Evolutionary conservation across 92 coral and sea anemone species (phyloP).

Genomic region (Blastomussa wellsi): DNA sequence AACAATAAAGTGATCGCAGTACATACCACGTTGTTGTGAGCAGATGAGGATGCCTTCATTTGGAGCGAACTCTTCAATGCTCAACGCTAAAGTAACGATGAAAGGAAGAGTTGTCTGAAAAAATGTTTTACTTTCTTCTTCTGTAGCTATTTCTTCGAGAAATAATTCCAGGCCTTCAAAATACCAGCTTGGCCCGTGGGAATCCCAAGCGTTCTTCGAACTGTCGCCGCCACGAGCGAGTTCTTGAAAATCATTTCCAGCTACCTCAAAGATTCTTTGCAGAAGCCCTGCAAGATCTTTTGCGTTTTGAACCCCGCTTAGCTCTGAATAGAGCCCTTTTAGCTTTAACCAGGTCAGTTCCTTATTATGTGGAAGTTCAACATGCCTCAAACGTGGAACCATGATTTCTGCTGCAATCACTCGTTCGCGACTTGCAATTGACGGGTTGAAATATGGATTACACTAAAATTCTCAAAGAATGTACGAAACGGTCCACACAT

Average conservation of each 20-base stretch:
- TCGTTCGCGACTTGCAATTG: slow-evolving; percentile 14
- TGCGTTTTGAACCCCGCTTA: slow-evolving; percentile 37
- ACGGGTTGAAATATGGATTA: neutral
- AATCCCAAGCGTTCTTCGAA: slow-evolving; percentile 6
- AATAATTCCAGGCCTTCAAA: slow-evolving; percentile 74
- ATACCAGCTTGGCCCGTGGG: slow-evolving; percentile 45
- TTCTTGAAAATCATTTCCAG: slow-evolving; percentile 53
- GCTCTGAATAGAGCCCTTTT: slow-evolving; percentile 57
- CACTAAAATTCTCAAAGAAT: neutral
- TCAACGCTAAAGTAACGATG: slow-evolving; percentile 62
- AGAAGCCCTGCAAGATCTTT: slow-evolving; percentile 39
- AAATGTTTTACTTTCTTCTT: slow-evolving; percentile 56
- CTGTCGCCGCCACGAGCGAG: slow-evolving; percentile 14
- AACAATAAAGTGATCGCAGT: neutral
- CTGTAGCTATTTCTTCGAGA: slow-evolving; percentile 59
- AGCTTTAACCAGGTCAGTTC: slow-evolving; percentile 62
- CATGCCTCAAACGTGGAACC: slow-evolving; percentile 11
- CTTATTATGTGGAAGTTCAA: slow-evolving; percentile 59
- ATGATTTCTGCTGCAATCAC: neutral
- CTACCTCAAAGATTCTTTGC: slow-evolving; percentile 48
- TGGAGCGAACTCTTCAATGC: slow-evolving; percentile 56
- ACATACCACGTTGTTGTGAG: slow-evolving; percentile 63
- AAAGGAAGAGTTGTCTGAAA: slow-evolving; percentile 61
- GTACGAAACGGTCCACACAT: neutral
- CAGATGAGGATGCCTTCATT: slow-evolving; percentile 42